Conservation (phyloP, 2,888 invertebrate genomes). For the Lasioglossum oenotherae region DNA sequence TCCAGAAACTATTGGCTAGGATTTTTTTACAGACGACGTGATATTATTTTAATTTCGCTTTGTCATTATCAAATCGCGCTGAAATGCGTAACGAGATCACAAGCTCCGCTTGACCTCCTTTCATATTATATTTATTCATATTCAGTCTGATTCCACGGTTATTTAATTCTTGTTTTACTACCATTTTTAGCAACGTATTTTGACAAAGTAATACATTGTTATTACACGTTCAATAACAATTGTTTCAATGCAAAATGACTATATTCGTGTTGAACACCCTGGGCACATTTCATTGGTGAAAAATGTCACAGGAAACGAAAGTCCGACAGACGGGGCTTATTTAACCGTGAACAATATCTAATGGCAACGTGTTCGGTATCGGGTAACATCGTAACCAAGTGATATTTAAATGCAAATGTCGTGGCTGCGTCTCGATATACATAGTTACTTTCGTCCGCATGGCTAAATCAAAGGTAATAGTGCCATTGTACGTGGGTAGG, state of each 20-base stretch:
- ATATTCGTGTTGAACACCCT: background rate
- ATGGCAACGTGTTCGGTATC: background rate
- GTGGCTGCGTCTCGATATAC: conserved; percentile 13
- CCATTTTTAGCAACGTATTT: background rate
- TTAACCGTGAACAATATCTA: background rate
- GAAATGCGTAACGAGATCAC: conserved; percentile 6
- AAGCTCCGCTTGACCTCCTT: background rate
- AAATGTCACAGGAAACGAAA: background rate
- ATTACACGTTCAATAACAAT: background rate
- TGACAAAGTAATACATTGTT: background rate
- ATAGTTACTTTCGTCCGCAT: conserved; percentile 52
- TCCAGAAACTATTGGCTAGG: background rate
- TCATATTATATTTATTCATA: background rate
- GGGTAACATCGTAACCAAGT: conserved; percentile 7
- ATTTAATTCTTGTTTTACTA: background rate
- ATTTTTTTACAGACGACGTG: background rate
- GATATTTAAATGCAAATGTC: conserved; percentile 44
- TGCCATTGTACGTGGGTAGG: conserved; percentile 22
- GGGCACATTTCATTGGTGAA: no score
- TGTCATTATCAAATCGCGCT: background rate
- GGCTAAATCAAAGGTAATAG: conserved; percentile 55
- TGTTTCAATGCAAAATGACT: background rate
- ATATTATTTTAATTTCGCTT: conserved; percentile 4
- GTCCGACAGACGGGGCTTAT: background rate
- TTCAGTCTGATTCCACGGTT: background rate